Base-by-base conservation (phyloP, 2,797 vertebrate genomes). In the Spea hammondii region DNA sequence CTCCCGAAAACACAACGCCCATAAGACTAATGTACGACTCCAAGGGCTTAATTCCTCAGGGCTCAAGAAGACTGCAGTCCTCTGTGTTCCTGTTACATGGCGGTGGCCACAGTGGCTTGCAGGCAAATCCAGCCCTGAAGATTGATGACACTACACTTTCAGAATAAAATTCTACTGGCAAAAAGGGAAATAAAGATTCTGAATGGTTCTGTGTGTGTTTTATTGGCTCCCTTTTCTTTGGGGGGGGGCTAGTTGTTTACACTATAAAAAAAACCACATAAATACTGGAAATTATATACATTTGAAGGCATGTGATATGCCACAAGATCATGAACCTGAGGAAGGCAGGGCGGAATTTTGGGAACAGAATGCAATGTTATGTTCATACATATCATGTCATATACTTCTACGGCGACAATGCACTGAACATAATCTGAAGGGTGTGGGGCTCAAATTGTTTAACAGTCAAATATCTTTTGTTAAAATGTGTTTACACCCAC, bases 31-130 rank as follows among this genome's bases (percentile, higher is more conserved):
- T 78, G 86, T 90, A 89, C 90, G 87, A 92, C 92, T 91, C 92
- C 92, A 94, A 95, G 96, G 95, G 95, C 94, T 95, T 92, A 85
- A 90, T 86, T 77, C 75, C 69, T 78, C 75, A 69, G 75, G 75
- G 68, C 53, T 72, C 14, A 10, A 44, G 80, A 14, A 64, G 57
- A 65, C 75, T 82, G 75, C 65, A 91, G 89, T 64, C 72, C 79
- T 65, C 72, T 69, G 67, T 69, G 80, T 78, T 65, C 70, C 74
- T 12, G 55, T 44, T 55, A 72, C 64, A 64, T 67, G 70, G 67
- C 51, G 11, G 13, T 54, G 14, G 49, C 11, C 65, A 70, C 65
- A 73, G 75, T 82, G 80, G 49, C 65, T 74, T 77, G 70, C 75
- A 82, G 79, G 79, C 79, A 68, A 66, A 54, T 54, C 77, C 54